These are phyloP conservation scores for Cynodonichthys magdalenae DNA, from an alignment of 2,797 vertebrate species.

Conservation along the genomic window DNA sequence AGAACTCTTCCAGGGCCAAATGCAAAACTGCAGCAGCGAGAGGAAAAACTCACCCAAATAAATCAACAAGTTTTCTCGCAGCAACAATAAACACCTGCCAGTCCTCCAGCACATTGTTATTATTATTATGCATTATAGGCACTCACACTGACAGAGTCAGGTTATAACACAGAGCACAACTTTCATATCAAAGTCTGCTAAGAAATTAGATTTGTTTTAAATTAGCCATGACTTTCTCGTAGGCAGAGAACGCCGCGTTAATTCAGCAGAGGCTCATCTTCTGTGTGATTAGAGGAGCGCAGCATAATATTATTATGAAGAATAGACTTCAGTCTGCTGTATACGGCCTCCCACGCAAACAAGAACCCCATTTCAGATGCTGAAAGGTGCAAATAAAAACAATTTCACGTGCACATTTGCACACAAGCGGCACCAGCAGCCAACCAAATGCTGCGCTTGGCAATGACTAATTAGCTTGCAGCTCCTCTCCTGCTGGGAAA, in stretches of 20 bases:
- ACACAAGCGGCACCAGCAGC: constrained; percentile 1
- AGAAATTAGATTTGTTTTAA: constrained; percentile 25
- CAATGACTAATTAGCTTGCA: constrained; percentile 33
- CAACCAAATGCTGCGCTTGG: constrained; percentile 9
- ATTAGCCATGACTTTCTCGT: constrained; percentile 17
- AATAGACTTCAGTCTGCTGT: constrained; percentile 17
- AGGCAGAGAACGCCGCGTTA: constrained; percentile 12
- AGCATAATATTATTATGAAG: constrained; percentile 25
- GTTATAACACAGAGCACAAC: constrained; percentile 9
- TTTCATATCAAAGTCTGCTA: constrained; percentile 13
- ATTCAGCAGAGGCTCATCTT: constrained; percentile 33
- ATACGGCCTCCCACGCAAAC: constrained; percentile 23
- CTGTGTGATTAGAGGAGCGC: constrained; percentile 34
- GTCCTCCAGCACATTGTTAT: too few relatives aligned
- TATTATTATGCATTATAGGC: not conserved
- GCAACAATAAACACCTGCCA: not conserved
- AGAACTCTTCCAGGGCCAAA: not conserved
- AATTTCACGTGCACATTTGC: constrained; percentile 5
- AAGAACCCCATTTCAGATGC: constrained; percentile 26
- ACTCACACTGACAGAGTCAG: constrained; percentile 8
- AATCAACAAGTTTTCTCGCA: not conserved
- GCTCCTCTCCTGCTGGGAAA: constrained; percentile 13
- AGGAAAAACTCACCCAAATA: not conserved
- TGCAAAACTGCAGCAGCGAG: not conserved
- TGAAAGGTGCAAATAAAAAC: constrained; percentile 18